These are phyloP conservation scores for Drosophila ambigua DNA, from an alignment of 1,140 invertebrate genomes.

Conservation along the genomic window DNA sequence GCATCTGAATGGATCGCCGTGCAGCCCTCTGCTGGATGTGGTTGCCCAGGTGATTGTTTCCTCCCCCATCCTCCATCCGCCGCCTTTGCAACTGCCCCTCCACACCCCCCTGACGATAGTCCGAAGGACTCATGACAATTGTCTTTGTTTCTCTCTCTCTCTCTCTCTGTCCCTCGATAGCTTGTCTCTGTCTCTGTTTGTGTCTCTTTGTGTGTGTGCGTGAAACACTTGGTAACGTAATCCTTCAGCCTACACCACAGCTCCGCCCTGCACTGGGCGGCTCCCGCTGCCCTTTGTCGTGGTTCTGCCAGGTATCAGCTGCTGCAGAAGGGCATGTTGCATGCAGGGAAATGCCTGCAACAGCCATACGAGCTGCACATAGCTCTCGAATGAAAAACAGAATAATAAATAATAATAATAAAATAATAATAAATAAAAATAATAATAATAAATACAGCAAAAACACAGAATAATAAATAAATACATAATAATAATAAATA, in stretches of 20 bases:
- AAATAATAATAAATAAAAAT: too few relatives aligned
- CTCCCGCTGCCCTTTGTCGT: background rate
- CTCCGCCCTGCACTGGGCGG: background rate
- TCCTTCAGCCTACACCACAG: conserved; percentile 31
- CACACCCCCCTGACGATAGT: conserved; percentile 54
- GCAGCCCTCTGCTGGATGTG: conserved; percentile 12
- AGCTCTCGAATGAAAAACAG: too few relatives aligned
- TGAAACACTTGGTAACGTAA: conserved; percentile 60
- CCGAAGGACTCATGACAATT: conserved; percentile 65
- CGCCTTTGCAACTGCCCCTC: too few relatives aligned
- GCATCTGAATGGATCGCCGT: conserved; percentile 5
- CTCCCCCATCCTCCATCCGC: too few relatives aligned
- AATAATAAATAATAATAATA: too few relatives aligned
- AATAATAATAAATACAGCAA: too few relatives aligned
- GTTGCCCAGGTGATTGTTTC: conserved; percentile 71
- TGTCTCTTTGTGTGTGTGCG: conserved; percentile 11
- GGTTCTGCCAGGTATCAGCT: too few relatives aligned
- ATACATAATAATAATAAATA: too few relatives aligned
- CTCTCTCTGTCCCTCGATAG: background rate
- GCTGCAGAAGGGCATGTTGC: too few relatives aligned
- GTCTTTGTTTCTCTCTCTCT: background rate
- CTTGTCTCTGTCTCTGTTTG: conserved; percentile 4
- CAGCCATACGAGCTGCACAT: too few relatives aligned
- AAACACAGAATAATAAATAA: too few relatives aligned
- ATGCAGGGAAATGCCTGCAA: too few relatives aligned